phyloP scores from a whole-genome alignment of 1,140 invertebrate genomes.

The Conus ventricosus region DNA sequence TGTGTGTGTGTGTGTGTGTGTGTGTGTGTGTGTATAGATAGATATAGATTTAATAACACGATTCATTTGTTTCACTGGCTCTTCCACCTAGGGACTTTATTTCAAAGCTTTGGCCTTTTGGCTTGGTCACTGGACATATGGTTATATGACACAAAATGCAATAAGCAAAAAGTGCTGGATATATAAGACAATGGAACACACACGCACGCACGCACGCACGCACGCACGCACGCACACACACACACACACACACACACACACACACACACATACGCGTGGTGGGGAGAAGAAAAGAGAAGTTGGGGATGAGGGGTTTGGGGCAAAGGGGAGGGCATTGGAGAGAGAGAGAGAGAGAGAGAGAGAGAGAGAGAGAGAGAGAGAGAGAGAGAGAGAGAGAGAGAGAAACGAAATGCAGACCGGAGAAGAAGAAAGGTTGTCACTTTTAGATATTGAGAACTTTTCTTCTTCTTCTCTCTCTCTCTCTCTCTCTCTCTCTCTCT shows the following conservation, averaged over 20 bases:
- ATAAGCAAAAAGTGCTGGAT: no score
- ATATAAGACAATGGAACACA: no score
- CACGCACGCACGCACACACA: background rate
- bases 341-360: background rate
- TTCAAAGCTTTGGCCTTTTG: background rate
- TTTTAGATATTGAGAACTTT: no score
- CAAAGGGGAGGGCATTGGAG: background rate
- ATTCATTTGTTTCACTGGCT: background rate
- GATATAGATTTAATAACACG: background rate
- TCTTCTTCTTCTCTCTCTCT: no score
- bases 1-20: no score
- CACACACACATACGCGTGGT: background rate
- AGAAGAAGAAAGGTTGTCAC: no score
- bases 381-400: no score
- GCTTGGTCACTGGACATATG: background rate
- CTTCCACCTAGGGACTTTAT: background rate
- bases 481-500: no score
- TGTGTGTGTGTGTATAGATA: no score
- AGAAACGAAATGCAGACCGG: no score
- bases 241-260: no score
- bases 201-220: background rate
- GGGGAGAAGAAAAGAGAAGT: constrained; percentile 5
- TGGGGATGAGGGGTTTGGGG: constrained; percentile 5
- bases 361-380: no score
- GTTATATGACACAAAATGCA: background rate